A percentile compares a stretch with the other conserved stretches of the same genome.
Evolutionary conservation across 2,113 vertebrate species (phyloP).

Genomic region (Carassius auratus): DNA sequence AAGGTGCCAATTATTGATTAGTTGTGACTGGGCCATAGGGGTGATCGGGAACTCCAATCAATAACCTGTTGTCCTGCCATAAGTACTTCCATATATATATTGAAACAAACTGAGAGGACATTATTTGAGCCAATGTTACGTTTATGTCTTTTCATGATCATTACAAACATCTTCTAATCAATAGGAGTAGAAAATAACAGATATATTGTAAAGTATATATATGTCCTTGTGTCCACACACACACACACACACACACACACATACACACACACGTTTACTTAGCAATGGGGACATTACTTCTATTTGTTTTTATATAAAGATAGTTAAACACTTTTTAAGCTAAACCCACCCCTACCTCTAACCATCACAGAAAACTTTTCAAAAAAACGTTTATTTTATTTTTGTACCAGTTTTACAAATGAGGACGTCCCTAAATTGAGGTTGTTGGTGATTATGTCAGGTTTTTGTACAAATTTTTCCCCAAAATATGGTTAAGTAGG

Average conservation of each 20-base stretch:
- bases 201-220: neutral
- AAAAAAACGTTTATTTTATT: too few relatives aligned
- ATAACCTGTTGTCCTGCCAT: slow-evolving; percentile 64
- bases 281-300: too few relatives aligned
- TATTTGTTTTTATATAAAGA: too few relatives aligned
- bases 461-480: too few relatives aligned
- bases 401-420: too few relatives aligned
- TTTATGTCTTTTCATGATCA: slow-evolving; percentile 8
- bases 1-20: slow-evolving; percentile 32
- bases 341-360: too few relatives aligned
- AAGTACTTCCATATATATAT: slow-evolving; percentile 13
- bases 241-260: neutral
- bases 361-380: too few relatives aligned
- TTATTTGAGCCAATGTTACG: neutral
- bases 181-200: neutral
- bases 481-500: too few relatives aligned
- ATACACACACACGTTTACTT: neutral
- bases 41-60: slow-evolving; percentile 70
- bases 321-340: too few relatives aligned
- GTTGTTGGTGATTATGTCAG: too few relatives aligned
- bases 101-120: neutral
- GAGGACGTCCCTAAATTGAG: too few relatives aligned
- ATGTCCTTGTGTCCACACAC: neutral
- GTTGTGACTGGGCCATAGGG: slow-evolving; percentile 66
- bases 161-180: neutral